Base-by-base conservation (phyloP, 2,797 vertebrate species). In the Picus viridis region DNA sequence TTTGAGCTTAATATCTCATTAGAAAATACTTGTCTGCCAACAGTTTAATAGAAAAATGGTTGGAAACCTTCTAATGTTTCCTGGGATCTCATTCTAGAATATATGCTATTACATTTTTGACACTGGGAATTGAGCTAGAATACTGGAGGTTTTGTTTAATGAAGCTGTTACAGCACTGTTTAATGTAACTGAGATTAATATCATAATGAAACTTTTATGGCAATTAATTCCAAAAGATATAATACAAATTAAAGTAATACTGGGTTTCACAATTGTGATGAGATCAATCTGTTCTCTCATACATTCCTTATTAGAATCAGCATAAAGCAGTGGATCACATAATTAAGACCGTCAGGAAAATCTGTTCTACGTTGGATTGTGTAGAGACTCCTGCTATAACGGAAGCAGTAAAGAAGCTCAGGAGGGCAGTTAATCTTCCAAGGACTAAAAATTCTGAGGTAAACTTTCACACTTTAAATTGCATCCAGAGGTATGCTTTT, bases 321-420 rank as follows among this genome's bases (percentile, higher is more conserved):
- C 98, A 99, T 88, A 99, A 98, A 97, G 97, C 98, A 5, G 97
- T 99, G 92, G 99, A 99, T 61, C 98, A 98, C 43, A 94, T 99
- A 90, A 98, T 98, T 94, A 99, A 99, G 97, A 98, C 98, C 22
- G 98, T 99, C 95, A 99, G 98, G 97, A 99, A 98, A 97, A 97
- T 99, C 61, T 99, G 99, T 96, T 98, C 97, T 80, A 97, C 98
- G n/a, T 96, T 99, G 96, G 98, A 99, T 79, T 98, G 99, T 80
- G 98, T 99, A 92, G 99, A 99, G 97, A 99, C 98, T 16, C 98
- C 98, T 18, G 97, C 98, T 85, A 94, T 99, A 75, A 98, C 98
- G 2, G 98, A 99, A 90, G 98, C 98, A 0, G 93, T 99, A 76
- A 99, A 99, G 97, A 98, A 97, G 90, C 97, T 99, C 51, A 98